Evolutionary conservation across 2,113 vertebrate genomes (phyloP).

Genomic region (Siniperca chuatsi): DNA sequence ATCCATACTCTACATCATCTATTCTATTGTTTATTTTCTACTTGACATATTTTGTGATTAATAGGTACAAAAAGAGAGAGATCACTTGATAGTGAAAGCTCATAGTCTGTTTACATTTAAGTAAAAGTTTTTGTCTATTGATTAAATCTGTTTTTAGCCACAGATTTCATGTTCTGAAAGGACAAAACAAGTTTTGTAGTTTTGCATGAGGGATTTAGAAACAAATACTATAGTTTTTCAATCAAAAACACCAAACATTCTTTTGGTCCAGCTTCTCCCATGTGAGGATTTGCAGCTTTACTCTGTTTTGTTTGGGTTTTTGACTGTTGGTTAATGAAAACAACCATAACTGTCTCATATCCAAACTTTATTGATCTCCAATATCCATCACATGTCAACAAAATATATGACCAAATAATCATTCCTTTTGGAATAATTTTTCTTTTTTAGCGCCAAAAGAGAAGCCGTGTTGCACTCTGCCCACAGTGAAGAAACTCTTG

Average conservation of each 20-base stretch:
- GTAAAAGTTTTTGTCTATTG: not conserved
- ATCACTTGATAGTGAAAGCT: not conserved
- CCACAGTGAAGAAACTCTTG: conserved; percentile 92
- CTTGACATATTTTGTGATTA: not conserved
- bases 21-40: not conserved
- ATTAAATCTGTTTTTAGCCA: not conserved
- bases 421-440: not conserved
- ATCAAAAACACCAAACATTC: not conserved
- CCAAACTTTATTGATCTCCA: not conserved
- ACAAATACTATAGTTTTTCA: not conserved
- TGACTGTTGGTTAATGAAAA: not conserved
- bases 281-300: not conserved
- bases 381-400: not conserved
- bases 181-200: not conserved
- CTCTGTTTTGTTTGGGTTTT: not conserved
- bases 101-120: not conserved
- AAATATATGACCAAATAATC: not conserved
- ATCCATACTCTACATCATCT: not conserved
- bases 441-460: conserved; percentile 82
- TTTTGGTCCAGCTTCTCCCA: not conserved
- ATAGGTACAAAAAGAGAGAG: not conserved
- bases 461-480: conserved; percentile 87
- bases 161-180: not conserved
- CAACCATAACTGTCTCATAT: not conserved
- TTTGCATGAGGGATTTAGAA: not conserved